Percentiles rank a stretch among this genome's conserved stretches.
These are phyloP conservation scores for Natator depressus DNA, from an alignment of 2,113 vertebrate genomes.

Conservation along the genomic window DNA sequence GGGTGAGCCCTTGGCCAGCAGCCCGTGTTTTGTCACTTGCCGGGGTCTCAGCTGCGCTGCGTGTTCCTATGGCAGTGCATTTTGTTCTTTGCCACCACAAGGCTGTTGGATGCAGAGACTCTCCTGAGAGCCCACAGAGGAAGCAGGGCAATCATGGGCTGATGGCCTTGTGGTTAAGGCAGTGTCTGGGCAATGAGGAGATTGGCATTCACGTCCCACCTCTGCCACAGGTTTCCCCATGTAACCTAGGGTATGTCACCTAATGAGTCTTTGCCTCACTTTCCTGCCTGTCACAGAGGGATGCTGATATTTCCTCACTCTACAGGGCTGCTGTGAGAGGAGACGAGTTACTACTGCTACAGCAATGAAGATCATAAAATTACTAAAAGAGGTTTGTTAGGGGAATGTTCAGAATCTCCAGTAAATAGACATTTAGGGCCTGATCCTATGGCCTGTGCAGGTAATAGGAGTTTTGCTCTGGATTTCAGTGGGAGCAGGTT, in stretches of 20 bases:
- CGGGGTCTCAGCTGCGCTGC: rapidly evolving
- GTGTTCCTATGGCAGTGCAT: neutral
- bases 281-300: no score
- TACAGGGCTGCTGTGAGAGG: no score
- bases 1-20: neutral
- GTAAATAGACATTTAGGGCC: neutral
- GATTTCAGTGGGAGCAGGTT: neutral
- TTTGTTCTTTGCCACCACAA: no score
- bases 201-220: neutral
- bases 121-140: no score
- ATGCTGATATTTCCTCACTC: no score
- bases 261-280: no score
- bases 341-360: no score
- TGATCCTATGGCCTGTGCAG: neutral
- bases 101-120: no score
- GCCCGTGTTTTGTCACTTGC: neutral
- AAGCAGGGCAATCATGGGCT: no score
- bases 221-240: neutral
- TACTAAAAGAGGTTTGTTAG: neutral
- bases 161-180: no score
- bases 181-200: no score
- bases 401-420: neutral
- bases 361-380: neutral
- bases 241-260: neutral
- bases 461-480: neutral